Evolutionary conservation across 2,113 vertebrate genomes (phyloP), one percentile per base, ranked within the genome.

Genomic region (Brachypteracias leptosomus): DNA sequence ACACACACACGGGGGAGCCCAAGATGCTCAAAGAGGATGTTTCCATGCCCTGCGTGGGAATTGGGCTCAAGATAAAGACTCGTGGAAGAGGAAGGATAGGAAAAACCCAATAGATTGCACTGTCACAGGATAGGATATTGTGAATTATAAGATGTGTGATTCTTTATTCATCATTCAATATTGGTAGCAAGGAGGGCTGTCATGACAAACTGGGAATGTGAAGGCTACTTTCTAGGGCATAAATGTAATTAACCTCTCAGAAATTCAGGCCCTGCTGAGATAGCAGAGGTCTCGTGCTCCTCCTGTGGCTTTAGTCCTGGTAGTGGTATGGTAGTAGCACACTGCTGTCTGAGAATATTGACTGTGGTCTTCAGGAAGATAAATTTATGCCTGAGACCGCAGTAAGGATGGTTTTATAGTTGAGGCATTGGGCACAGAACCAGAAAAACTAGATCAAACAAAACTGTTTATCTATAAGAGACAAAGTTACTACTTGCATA

Each of bases 11-110:
- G 25, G 52, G 75, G 33, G 47, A 76, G 75, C 75, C 46, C 26
- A 33, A 24, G 72, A 22, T 1, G 51, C 71, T 54, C 74, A 0
- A 52, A 12, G 19, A 33, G 35, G 8, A 16, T 16, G 2, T 61
- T 38, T 62, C 40, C 17, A 4, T 26, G 47, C 6, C 35, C n/a
- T 33, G 11, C 0, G 1, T 36, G 52, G 24, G 52, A 66, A 19
- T 33, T 49, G 21, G 24, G 28, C 20, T 54, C 26, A 10, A 36
- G 67, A 24, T 2, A 58, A n/a, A 46, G 16, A 35, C 31, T 46
- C 2, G 1, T 0, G 3, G 26, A 47, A 40, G 25, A 62, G 18
- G 36, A 71, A 68, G 40, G 35, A 4, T 2, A 42, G 58, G 40
- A 79, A 65, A 57, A 75, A 66, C 24, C 22, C 66, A 40, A 3